A percentile compares a stretch with the other conserved stretches of the same genome.
These are phyloP conservation scores for Eudasyphora cyanicolor DNA, from an alignment of 2,888 invertebrate species.

Conservation along the genomic window DNA sequence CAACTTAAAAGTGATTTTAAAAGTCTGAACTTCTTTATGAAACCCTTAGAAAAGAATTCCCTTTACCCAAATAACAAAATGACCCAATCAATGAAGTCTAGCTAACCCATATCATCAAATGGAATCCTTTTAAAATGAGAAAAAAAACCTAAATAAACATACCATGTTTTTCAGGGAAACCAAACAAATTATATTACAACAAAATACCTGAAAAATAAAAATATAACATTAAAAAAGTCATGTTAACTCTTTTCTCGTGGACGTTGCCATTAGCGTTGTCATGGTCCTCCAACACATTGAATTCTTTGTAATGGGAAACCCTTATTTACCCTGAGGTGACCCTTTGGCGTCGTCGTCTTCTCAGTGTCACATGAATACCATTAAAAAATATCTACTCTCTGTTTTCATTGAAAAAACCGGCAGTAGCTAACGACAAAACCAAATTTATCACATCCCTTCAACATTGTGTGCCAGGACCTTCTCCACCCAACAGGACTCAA, in stretches of 20 bases:
- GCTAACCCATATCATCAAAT: neutral
- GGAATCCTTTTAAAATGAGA: neutral
- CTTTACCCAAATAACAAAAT: neutral
- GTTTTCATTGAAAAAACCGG: neutral
- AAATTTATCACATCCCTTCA: neutral
- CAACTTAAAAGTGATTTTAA: no score
- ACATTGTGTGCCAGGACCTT: neutral
- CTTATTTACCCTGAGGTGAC: slow-evolving; percentile 2
- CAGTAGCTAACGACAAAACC: neutral
- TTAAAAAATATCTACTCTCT: neutral
- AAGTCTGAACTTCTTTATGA: no score
- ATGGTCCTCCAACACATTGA: neutral
- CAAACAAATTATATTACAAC: neutral
- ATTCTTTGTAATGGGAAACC: no score
- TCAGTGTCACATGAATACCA: slow-evolving; percentile 8
- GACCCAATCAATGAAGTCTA: neutral
- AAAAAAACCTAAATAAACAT: neutral
- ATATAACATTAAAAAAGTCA: neutral
- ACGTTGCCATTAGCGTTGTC: neutral
- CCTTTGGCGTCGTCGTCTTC: neutral
- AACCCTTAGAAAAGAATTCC: neutral
- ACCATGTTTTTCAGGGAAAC: neutral
- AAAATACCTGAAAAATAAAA: neutral
- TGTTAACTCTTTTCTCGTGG: neutral
- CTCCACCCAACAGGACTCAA: no score